Evolutionary conservation across 2,113 vertebrate genomes (phyloP), one percentile per base, ranked within the genome.

Genomic region (Dipodomys merriami): DNA sequence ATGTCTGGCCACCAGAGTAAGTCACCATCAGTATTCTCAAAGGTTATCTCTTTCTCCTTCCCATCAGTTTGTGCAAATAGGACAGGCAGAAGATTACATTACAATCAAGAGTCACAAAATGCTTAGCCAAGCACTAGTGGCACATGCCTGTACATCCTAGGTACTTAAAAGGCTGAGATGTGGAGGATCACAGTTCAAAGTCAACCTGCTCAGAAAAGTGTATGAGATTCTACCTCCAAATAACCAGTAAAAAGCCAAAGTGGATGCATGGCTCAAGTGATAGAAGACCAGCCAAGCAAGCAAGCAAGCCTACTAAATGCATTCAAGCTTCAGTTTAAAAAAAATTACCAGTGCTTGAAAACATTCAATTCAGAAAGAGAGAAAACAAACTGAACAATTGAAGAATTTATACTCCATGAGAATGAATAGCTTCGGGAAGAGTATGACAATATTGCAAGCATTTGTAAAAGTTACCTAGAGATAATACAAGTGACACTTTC

Each of bases 301-400:
- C 53, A 57, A 57, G 53, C 53, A 57, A 57, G 15, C 53, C 53
- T 57, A 57, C 53, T 57, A 18, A 57, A 57, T 57, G 53, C 15
- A 16, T 57, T 57, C 53, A 57, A 57, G 53, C 13, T 18, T 57
- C 15, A 16, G 53, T 57, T 57, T 57, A 16, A 57, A 57, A 57
- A 57, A 13, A 57, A 57, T 18, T 16, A 57, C 53, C 53, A 57
- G 53, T 57, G 53, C 65, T 53, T 30, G 33, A 80, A 22, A 69
- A 85, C 91, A 67, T 27, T 72, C 46, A 91, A 33, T 49, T 67
- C 29, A 81, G 29, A 68, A 44, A 89, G 35, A 78, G 12, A 60
- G 25, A 84, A 89, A 93, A 92, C 72, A 78, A 89, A 94, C 6
- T n/a, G 30, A 86, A 46, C 46, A 72, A 83, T 78, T 53, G 65